Evolutionary conservation across 2,113 vertebrate genomes (phyloP).

Genomic region (Ifrita kowaldi): DNA sequence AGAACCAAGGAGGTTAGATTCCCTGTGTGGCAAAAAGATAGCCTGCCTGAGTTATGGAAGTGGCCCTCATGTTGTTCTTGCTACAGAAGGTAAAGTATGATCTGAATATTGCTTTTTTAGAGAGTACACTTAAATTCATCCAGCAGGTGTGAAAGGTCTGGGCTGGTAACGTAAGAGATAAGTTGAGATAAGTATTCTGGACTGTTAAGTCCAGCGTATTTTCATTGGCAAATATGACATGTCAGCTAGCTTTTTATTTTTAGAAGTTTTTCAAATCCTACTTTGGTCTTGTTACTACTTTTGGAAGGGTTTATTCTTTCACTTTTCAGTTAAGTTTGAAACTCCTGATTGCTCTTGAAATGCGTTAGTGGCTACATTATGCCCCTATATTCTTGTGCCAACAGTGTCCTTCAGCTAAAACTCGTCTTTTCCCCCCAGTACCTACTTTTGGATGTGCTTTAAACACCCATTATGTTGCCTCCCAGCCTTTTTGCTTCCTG

Average conservation of each 20-base stretch:
- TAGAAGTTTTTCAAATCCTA: neutral
- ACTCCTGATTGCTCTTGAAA: neutral
- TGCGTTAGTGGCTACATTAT: neutral
- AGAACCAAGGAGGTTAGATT: conserved; percentile 87
- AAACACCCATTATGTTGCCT: neutral
- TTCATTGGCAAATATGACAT: neutral
- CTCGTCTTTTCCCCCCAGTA: neutral
- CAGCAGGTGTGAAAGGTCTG: neutral
- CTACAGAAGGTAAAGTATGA: conserved; percentile 83
- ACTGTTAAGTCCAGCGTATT: neutral
- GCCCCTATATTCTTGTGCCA: neutral
- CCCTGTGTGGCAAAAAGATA: conserved; percentile 91
- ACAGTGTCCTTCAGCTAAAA: neutral
- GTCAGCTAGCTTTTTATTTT: neutral
- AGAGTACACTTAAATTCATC: neutral
- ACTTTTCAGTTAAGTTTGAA: neutral
- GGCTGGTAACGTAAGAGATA: neutral
- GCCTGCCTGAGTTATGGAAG: conserved; percentile 93
- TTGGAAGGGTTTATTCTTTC: neutral
- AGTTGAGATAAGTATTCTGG: neutral
- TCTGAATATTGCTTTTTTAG: neutral
- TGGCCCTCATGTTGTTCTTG: conserved; percentile 91
- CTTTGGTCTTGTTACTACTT: neutral
- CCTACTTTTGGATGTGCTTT: neutral
- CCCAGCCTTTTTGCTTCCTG: neutral